Percentiles rank a stretch among this genome's conserved stretches.
These are phyloP conservation scores for Loriculus beryllinus DNA, from an alignment of 2,797 vertebrate genomes.

Conservation along the genomic window DNA sequence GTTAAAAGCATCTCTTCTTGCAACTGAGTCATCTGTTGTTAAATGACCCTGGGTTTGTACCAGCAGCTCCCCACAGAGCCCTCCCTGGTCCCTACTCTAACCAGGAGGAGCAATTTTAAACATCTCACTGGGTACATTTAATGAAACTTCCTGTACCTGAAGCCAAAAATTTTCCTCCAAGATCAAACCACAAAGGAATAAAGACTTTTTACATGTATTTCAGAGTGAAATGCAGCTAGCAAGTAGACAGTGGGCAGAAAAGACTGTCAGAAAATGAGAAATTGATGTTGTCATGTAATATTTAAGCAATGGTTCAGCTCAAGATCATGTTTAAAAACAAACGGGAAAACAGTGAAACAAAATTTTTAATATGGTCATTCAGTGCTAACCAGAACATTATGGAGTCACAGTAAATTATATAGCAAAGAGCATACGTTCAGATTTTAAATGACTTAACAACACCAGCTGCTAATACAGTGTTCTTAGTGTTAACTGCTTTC, in stretches of 20 bases:
- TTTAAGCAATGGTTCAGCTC: neutral
- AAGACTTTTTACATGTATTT: neutral
- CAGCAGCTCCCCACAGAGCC: neutral
- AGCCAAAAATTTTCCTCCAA: neutral
- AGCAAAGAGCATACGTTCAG: neutral
- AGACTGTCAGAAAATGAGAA: neutral
- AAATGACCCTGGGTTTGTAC: neutral
- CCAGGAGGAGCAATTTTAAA: neutral
- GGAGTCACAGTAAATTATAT: neutral
- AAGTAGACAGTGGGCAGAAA: neutral
- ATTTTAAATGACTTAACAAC: neutral
- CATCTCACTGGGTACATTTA: neutral
- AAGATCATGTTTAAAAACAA: neutral
- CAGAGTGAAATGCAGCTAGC: neutral
- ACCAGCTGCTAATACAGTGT: neutral
- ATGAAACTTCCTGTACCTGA: neutral
- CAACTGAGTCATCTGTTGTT: neutral
- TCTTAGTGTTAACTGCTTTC: neutral
- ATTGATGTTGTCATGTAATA: neutral
- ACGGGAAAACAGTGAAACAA: neutral
- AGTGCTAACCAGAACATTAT: neutral
- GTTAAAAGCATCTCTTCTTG: neutral
- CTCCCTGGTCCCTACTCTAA: neutral
- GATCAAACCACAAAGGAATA: neutral
- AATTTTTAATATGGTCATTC: neutral